Evolutionary conservation across 23 tunicate species (phyloP), one percentile per base, ranked within the genome.

Genomic region (Clavelina lepadiformis): DNA sequence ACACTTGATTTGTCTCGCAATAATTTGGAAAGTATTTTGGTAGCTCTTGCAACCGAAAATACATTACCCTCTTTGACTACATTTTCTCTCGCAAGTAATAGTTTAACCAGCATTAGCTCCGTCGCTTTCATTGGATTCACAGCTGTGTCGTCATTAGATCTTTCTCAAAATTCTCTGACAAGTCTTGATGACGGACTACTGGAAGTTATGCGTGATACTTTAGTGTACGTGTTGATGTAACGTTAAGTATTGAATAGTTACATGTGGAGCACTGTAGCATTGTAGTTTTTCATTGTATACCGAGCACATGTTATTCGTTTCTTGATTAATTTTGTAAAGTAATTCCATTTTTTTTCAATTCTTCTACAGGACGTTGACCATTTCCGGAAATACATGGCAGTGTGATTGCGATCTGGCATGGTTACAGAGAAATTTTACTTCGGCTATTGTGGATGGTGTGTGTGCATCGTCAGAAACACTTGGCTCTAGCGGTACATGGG

Each of bases 341-440:
- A 15, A 41, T 41, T 11, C 15, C 49, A 15, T 41, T 41, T 41
- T 8, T 8, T 41, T 41, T 41, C 49, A 41, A 41, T 41, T 41
- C 49, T 62, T 62, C n/a, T 73, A 6, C 33, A 83, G 82, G 46
- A 28, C 38, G 3, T 33, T 70, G 15, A 29, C 31, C n/a, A 35
- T 72, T 49, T 63, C 74, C 7, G 95, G 71, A 28, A 86, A 86
- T 41, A 20, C 52, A 26, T 65, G 54, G 68, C 3, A 19, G 15
- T 86, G 95, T 58, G 85, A 86, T 51, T 86, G 95, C 47, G 76
- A 71, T 34, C 65, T 86, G 78, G 47, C 66, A 38, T 86, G 84
- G 95, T 58, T 86, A 25, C 72, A 71, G 46, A 46, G 26, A 28
- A 33, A 78, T 44, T 77, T 60, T 35, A 33, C 77, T 21, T 51